Percentiles rank a stretch among this genome's conserved stretches.
phyloP scores from a whole-genome alignment of 2,888 invertebrate species.

The Phasia obesa region DNA sequence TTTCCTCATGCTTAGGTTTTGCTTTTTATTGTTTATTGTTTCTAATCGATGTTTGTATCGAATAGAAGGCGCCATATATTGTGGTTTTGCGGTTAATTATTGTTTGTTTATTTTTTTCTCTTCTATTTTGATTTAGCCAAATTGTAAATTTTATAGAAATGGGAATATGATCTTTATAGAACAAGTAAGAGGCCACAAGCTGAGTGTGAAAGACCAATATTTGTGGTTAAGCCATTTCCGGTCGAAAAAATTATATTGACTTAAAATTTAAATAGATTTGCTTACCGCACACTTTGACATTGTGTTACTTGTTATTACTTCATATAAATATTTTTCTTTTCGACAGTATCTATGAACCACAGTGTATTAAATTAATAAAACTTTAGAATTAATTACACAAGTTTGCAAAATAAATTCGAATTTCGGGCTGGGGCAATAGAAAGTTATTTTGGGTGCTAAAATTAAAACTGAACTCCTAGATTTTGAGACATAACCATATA shows the following conservation, averaged over 20 bases:
- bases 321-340: too few species aligned
- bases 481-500: too few species aligned
- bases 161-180: constrained; percentile 31
- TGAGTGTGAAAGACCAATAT: background rate
- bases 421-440: too few species aligned
- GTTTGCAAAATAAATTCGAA: too few species aligned
- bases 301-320: too few species aligned
- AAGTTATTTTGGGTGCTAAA: too few species aligned
- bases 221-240: constrained; percentile 18
- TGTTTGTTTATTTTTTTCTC: constrained; percentile 9
- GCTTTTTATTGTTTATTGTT: background rate
- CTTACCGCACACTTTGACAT: too few species aligned
- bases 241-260: background rate
- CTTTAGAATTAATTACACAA: too few species aligned
- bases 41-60: background rate
- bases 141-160: constrained; percentile 35
- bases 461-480: too few species aligned
- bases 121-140: constrained; percentile 39
- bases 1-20: constrained; percentile 51
- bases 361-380: too few species aligned
- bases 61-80: constrained; percentile 37
- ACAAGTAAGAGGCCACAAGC: constrained; percentile 46
- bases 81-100: constrained; percentile 54
- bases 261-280: too few species aligned
- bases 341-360: too few species aligned